Conservation (phyloP, 2,113 vertebrate species). For the Gasterosteus nipponicus region DNA sequence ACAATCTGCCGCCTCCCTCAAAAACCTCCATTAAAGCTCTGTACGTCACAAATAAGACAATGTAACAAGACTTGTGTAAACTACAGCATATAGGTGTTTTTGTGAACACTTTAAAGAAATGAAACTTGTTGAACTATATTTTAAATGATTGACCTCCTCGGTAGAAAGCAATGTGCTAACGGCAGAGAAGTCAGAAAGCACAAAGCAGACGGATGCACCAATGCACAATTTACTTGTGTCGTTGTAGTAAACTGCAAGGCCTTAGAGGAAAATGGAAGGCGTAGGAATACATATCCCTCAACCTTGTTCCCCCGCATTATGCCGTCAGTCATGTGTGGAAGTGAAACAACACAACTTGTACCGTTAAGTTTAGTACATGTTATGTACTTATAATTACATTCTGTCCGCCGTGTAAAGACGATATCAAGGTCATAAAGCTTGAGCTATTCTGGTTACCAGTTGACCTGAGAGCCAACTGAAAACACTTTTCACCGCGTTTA, state of each 20-base stretch:
- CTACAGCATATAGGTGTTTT: neutral
- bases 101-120: neutral
- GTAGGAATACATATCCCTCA: neutral
- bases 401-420: neutral
- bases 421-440: neutral
- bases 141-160: neutral
- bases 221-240: neutral
- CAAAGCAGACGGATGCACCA: neutral
- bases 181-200: neutral
- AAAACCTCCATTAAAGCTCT: neutral
- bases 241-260: conserved; percentile 9
- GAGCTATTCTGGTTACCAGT: neutral
- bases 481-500: neutral
- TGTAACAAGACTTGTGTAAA: neutral
- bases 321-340: conserved; percentile 8
- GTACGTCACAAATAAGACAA: neutral
- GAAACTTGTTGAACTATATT: neutral
- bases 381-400: neutral
- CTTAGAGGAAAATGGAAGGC: neutral
- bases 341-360: neutral
- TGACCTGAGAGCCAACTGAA: neutral
- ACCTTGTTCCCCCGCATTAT: neutral
- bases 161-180: neutral
- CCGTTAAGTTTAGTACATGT: neutral
- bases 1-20: neutral